Evolutionary conservation across 2,797 vertebrate species (phyloP), one percentile per base, ranked within the genome.

Genomic region (Phalloptychus januarius): DNA sequence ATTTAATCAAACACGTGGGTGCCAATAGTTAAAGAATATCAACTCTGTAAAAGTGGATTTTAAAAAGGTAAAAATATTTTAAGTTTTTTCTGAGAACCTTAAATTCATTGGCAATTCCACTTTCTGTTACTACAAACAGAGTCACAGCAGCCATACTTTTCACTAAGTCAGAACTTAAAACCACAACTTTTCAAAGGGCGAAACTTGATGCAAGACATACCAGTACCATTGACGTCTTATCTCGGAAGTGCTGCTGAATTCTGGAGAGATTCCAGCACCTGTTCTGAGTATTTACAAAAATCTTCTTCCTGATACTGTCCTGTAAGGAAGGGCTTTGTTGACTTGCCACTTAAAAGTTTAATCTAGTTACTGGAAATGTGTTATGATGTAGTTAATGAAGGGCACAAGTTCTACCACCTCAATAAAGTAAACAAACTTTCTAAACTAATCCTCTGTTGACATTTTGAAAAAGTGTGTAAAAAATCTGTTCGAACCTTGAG

Each of bases 401-500:
- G 40, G 6, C 38, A 61, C 31, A 25, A 25, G 16, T 50, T 72
- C 31, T 48, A 44, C 38, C 8, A 42, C 56, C 4, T 61, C 4
- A 61, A 25, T 65, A 25, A 13, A 50, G 23, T 25, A 48, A 76
- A 3, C 4, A 20, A 33, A 67, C 18, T 13, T 28, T 38, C 45
- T 33, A 36, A 33, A 61, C 4, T 20, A 45, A 61, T 2, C 7
- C 42, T 70, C 42, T 8, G 1, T 2, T 20, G 2, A 44, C 3
- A 58, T 52, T 56, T 23, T n/a, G 31, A 23, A 23, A 74, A 44
- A 33, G 15, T 28, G 33, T 23, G 28, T 25, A 18, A 5, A 42
- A 40, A 23, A 77, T 54, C 33, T 48, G 74, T 69, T 61, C 73
- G 45, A 87, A 98, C 98, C 97, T 99, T 99, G 13, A 99, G 96